Conservation (phyloP, 2,888 invertebrate genomes). For the Nematopogon swammerdamellus region DNA sequence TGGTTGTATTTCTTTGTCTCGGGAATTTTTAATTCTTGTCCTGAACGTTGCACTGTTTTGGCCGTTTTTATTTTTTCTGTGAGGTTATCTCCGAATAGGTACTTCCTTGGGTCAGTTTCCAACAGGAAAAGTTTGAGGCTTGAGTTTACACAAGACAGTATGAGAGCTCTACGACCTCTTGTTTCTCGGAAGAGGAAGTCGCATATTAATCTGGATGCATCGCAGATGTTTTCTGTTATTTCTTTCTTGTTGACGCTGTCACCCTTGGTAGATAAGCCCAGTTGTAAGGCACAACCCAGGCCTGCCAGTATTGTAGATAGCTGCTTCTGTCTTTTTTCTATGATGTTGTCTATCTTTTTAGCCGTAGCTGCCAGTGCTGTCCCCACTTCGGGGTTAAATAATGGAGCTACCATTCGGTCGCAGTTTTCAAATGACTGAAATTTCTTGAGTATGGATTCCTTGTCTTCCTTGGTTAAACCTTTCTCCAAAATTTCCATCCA, state of each 20-base stretch:
- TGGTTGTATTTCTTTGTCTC: neutral
- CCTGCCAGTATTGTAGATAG: neutral
- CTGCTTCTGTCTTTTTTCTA: neutral
- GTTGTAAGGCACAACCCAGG: neutral
- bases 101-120: neutral
- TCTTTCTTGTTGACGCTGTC: neutral
- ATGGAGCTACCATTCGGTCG: neutral
- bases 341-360: slow-evolving; percentile 1
- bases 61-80: neutral
- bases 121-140: neutral
- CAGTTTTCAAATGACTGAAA: neutral
- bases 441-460: neutral
- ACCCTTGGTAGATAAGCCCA: slow-evolving; percentile 1
- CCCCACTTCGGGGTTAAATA: neutral
- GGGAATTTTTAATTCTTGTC: neutral
- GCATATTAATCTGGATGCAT: slow-evolving; percentile 1
- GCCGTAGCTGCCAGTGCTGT: neutral
- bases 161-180: neutral
- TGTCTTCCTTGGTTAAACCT: slow-evolving; percentile 1
- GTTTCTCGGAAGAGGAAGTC: neutral
- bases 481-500: slow-evolving; percentile 1
- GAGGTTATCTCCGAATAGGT: neutral
- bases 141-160: neutral
- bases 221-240: neutral
- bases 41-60: neutral